phyloP scores from a whole-genome alignment of 2,113 vertebrate genomes.

The Leiothrix lutea region DNA sequence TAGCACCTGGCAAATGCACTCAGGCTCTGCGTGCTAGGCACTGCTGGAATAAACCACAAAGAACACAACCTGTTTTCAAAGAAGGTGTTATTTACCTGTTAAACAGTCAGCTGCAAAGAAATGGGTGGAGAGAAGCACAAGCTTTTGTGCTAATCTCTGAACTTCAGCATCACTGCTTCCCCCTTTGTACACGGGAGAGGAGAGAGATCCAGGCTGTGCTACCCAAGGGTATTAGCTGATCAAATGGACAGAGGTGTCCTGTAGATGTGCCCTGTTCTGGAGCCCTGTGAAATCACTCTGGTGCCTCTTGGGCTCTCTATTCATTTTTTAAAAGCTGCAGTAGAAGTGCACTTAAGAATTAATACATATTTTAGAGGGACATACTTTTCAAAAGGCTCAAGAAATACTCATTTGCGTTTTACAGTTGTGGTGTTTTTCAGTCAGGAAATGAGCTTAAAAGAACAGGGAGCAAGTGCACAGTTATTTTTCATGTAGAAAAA shows the following conservation, averaged over 20 bases:
- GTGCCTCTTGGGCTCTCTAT: background rate
- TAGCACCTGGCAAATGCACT: background rate
- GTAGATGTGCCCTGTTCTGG: background rate
- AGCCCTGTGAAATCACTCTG: background rate
- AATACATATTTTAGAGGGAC: background rate
- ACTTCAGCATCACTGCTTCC: background rate
- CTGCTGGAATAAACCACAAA: background rate
- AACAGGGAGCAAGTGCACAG: background rate
- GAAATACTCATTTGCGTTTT: background rate
- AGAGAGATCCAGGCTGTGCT: fast-evolving
- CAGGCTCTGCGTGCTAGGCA: background rate
- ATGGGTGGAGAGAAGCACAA: background rate
- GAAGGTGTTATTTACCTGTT: background rate
- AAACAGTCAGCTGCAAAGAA: background rate
- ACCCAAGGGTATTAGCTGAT: background rate
- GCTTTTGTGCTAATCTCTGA: background rate
- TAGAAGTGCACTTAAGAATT: background rate
- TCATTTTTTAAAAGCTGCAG: background rate
- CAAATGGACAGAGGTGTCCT: background rate
- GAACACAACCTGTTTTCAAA: background rate
- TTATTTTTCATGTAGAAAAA: background rate
- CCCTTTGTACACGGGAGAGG: background rate
- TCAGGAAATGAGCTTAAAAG: background rate
- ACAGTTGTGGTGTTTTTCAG: background rate
- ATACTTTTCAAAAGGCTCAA: background rate